These are phyloP conservation scores for Azorinus chamasolen DNA, from an alignment of 2,888 invertebrate genomes.

Conservation along the genomic window DNA sequence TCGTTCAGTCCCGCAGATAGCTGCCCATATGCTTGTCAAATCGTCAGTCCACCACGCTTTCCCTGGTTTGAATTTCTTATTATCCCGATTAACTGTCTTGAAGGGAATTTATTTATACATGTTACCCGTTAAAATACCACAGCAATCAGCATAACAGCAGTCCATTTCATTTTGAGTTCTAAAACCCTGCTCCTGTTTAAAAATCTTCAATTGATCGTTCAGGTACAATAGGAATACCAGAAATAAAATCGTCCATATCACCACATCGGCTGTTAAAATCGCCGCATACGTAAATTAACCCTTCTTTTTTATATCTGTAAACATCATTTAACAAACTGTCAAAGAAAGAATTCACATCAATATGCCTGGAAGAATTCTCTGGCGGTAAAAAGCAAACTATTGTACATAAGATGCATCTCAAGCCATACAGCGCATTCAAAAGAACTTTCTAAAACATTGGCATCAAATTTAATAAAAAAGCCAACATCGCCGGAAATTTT, in stretches of 20 bases:
- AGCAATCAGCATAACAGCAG: too few relatives aligned
- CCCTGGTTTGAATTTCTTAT: too few relatives aligned
- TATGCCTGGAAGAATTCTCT: conserved; percentile 10
- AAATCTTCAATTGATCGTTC: conserved; percentile 29
- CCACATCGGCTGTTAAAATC: conserved; percentile 41
- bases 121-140: too few relatives aligned
- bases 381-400: conserved; percentile 7
- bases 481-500: conserved; percentile 23
- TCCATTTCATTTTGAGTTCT: too few relatives aligned
- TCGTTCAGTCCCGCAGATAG: too few relatives aligned
- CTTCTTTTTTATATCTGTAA: conserved; percentile 19
- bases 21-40: too few relatives aligned
- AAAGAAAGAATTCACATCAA: conserved; percentile 27
- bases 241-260: conserved; percentile 25
- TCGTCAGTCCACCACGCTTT: too few relatives aligned
- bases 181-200: too few relatives aligned
- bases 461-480: conserved; percentile 31
- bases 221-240: conserved; percentile 20
- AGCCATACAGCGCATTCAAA: conserved; percentile 23
- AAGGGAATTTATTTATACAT: too few relatives aligned
- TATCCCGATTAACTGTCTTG: too few relatives aligned
- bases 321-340: conserved; percentile 26
- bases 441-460: conserved; percentile 4
- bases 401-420: neutral
- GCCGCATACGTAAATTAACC: conserved; percentile 33